phyloP scores from a whole-genome alignment of 2,888 invertebrate species.

The Norana najaformis region DNA sequence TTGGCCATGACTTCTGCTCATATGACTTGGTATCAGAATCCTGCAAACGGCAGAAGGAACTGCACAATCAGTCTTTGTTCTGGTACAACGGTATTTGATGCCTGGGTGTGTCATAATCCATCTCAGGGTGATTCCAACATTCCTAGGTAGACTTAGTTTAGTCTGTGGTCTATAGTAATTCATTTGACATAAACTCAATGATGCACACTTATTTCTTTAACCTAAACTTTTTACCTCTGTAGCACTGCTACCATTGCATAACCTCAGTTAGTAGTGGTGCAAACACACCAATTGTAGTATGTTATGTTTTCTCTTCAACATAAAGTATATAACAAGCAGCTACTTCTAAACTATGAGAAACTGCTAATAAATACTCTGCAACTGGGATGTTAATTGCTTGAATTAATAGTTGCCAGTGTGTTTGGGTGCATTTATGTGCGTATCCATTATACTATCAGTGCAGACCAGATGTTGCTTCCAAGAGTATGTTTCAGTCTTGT shows the following conservation, averaged over 20 bases:
- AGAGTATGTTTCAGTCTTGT: not conserved
- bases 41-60: not conserved
- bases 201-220: not conserved
- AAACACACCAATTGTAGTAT: not conserved
- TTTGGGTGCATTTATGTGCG: not conserved
- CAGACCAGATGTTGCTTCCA: not conserved
- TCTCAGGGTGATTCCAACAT: not conserved
- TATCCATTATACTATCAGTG: not conserved
- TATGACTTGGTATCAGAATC: not conserved
- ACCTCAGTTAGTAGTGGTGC: not conserved
- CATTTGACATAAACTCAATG: not conserved
- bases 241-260: not conserved
- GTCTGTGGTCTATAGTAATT: not conserved
- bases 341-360: not conserved
- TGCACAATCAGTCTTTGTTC: not conserved
- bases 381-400: not conserved
- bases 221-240: not conserved
- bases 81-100: constrained; percentile 10
- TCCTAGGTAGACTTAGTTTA: not conserved
- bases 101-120: not conserved
- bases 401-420: not conserved
- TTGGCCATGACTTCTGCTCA: not conserved
- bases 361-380: not conserved
- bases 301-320: not conserved
- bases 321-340: not conserved